These are phyloP conservation scores for Silurus aristotelis DNA, from an alignment of 2,797 vertebrate species.

Conservation along the genomic window DNA sequence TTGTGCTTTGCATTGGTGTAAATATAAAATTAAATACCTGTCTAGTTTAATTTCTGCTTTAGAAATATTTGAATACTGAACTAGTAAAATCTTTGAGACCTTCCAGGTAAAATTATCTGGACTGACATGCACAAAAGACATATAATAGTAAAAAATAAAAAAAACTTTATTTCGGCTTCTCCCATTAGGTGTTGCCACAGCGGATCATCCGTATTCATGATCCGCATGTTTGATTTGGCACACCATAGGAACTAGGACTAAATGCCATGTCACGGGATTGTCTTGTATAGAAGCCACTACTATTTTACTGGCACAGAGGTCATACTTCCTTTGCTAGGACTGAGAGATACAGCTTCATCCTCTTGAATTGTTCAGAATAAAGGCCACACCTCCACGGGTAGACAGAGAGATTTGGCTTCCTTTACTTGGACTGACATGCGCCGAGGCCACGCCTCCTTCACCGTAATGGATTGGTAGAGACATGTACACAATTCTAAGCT, in stretches of 20 bases:
- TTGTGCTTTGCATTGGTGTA: neutral
- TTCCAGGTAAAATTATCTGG: neutral
- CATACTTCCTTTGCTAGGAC: neutral
- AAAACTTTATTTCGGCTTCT: too few relatives aligned
- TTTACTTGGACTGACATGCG: neutral
- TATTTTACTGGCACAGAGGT: neutral
- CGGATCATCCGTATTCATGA: too few relatives aligned
- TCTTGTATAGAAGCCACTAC: too few relatives aligned
- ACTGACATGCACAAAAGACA: neutral
- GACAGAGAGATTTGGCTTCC: too few relatives aligned
- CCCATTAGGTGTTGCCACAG: too few relatives aligned
- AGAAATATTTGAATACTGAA: neutral
- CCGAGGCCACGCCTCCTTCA: neutral
- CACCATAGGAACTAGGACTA: too few relatives aligned
- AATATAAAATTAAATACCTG: neutral
- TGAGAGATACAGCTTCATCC: too few relatives aligned
- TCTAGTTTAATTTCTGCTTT: neutral
- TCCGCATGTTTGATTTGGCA: too few relatives aligned
- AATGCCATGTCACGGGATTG: too few relatives aligned
- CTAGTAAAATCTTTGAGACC: neutral
- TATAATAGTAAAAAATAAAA: too few relatives aligned
- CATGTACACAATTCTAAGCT: neutral
- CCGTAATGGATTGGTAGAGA: neutral
- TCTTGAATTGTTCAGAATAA: too few relatives aligned
- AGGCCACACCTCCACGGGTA: neutral